Evolutionary conservation across 2,888 invertebrate genomes (phyloP), one percentile per base, ranked within the genome.

Genomic region (Melolontha melolontha): DNA sequence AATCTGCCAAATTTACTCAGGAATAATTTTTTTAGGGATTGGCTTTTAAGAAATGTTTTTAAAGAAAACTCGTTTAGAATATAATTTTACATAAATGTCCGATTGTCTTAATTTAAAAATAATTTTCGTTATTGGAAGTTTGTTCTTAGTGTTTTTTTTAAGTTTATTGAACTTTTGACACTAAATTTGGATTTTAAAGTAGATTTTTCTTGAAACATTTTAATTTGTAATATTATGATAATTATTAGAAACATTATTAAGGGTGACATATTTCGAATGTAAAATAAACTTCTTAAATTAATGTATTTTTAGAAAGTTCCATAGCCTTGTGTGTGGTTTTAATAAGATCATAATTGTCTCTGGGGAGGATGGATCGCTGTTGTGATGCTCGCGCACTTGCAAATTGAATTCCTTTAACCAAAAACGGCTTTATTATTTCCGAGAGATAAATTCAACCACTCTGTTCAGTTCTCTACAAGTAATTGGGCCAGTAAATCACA

Each of bases 401-500:
- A 65, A 65, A 65, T 65, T 65, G 64, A 65, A 65, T 65, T 65
- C 54, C 64, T 65, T 52, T 54, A 54, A 39, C 51, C 44, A 65
- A 62, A 65, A 65, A 65, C 22, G 64, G 44, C 54, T 65, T 65
- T 65, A 65, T 65, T 65, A 65, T 65, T 65, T 65, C 64, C 47
- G 34, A 65, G 54, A 65, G 44, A 65, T 65, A 65, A 65, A 65
- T 65, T 44, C 54, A 39, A 40, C 39, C 34, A 16, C 59, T 62
- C 47, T n/a, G 47, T 54, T 40, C 54, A 34, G 7, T 34, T 39
- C 49, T 62, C 29, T 34, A 34, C 47, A 62, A 62, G 64, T 69
- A 69, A 69, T 69, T 65, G 67, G 59, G 50, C 64, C 55, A 68
- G 40, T 70, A 68, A 70, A 70, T 70, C 70, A 70, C 66, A 47